A percentile compares a stretch with the other conserved stretches of the same genome.
Conservation (phyloP, 23 tunicate genomes). For the Halocynthia roretzi region DNA sequence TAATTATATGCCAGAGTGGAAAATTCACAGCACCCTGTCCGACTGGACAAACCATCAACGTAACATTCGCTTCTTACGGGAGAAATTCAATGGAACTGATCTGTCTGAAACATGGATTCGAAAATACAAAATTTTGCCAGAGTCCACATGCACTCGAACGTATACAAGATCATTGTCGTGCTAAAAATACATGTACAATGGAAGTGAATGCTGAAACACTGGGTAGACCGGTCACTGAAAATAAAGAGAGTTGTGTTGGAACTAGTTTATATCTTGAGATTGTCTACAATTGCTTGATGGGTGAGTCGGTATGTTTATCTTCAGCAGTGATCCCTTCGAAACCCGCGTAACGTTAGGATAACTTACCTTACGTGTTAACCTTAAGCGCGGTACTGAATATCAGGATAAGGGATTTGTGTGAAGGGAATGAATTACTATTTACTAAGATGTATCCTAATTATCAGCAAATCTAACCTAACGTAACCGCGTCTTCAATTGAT, state of each 20-base stretch:
- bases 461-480: too few species aligned
- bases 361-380: too few species aligned
- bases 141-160: slow-evolving; percentile 14
- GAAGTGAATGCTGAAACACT: slow-evolving; percentile 3
- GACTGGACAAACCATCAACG: slow-evolving; percentile 11
- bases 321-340: background rate
- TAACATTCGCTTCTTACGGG: slow-evolving; percentile 16
- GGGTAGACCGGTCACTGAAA: slow-evolving; percentile 7
- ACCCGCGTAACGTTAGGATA: too few species aligned
- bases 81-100: slow-evolving; percentile 6
- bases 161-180: slow-evolving; percentile 4
- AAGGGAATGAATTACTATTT: too few species aligned
- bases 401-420: too few species aligned
- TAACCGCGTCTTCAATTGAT: too few species aligned
- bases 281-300: slow-evolving; percentile 12
- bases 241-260: slow-evolving; percentile 9
- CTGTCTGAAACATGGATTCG: slow-evolving; percentile 14
- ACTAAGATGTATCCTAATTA: too few species aligned
- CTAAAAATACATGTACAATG: slow-evolving; percentile 16
- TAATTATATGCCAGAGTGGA: slow-evolving; percentile 23
- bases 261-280: slow-evolving; percentile 7
- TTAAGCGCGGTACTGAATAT: too few species aligned
- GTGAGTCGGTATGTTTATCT: slow-evolving; percentile 5
- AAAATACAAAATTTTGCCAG: background rate
- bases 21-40: slow-evolving; percentile 14